Conservation (phyloP, 2,888 invertebrate genomes). For the Morpho deidamia region DNA sequence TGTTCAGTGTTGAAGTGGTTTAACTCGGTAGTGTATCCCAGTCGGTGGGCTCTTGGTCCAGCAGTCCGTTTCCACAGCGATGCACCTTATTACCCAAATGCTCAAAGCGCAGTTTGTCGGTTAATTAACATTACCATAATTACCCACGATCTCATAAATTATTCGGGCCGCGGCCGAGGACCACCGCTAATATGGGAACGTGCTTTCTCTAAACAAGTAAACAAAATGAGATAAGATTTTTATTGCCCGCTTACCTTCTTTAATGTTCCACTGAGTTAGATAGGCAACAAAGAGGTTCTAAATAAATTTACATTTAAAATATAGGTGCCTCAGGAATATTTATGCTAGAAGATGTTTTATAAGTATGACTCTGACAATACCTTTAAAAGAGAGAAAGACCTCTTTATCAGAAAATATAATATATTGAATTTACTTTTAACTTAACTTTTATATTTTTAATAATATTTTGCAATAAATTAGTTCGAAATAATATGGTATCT, state of each 20-base stretch:
- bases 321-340: not conserved
- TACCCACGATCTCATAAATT: conserved; percentile 24
- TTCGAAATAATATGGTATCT: no score
- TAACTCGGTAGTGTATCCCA: no score
- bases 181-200: conserved; percentile 26
- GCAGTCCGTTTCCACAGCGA: conserved; percentile 1
- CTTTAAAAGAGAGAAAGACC: no score
- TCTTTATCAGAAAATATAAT: no score
- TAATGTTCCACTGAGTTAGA: conserved; percentile 1
- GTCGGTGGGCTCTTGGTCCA: not conserved
- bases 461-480: no score
- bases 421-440: no score
- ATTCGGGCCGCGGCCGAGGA: conserved; percentile 15
- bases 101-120: conserved; percentile 14
- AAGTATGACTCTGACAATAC: no score
- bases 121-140: conserved; percentile 27
- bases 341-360: no score
- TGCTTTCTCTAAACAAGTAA: conserved; percentile 14
- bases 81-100: conserved; percentile 21
- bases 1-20: no score
- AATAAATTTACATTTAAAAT: not conserved
- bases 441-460: no score
- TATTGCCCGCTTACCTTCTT: conserved; percentile 11
- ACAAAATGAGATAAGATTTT: conserved; percentile 22
- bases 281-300: conserved; percentile 2